Conservation (phyloP, 2,888 invertebrate genomes). For the Ferdinandea cuprea region DNA sequence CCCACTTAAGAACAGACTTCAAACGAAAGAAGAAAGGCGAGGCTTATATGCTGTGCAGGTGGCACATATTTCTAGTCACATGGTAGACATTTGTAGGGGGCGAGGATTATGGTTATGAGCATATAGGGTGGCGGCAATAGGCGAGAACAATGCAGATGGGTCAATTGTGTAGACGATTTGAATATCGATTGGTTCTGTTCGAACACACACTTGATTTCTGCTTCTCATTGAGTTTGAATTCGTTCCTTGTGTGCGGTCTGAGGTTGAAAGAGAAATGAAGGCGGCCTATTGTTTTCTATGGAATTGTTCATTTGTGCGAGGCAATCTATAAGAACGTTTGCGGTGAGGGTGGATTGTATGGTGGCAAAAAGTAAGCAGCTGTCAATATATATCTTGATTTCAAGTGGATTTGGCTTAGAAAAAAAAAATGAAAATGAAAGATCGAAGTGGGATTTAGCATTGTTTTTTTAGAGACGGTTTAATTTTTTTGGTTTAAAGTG, state of each 20-base stretch:
- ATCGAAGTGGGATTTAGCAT: too few species aligned
- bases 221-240: conserved; percentile 20
- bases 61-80: neutral
- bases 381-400: conserved; percentile 28
- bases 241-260: conserved; percentile 46
- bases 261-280: conserved; percentile 30
- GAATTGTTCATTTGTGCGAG: conserved; percentile 31
- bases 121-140: conserved; percentile 9
- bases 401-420: too few species aligned
- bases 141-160: conserved; percentile 59
- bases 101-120: conserved; percentile 41
- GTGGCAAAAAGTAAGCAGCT: conserved; percentile 27
- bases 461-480: too few species aligned
- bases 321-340: conserved; percentile 22
- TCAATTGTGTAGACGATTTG: conserved; percentile 62
- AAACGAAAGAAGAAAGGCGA: conserved; percentile 5
- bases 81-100: conserved; percentile 46
- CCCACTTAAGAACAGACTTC: conserved; percentile 36
- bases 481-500: too few species aligned
- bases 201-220: conserved; percentile 47
- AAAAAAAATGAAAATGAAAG: too few species aligned
- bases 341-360: conserved; percentile 35
- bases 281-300: conserved; percentile 28
- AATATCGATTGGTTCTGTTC: conserved; percentile 61
- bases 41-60: neutral